Conservation (phyloP, 2,113 vertebrate genomes). For the Rhizomys pruinosus region DNA sequence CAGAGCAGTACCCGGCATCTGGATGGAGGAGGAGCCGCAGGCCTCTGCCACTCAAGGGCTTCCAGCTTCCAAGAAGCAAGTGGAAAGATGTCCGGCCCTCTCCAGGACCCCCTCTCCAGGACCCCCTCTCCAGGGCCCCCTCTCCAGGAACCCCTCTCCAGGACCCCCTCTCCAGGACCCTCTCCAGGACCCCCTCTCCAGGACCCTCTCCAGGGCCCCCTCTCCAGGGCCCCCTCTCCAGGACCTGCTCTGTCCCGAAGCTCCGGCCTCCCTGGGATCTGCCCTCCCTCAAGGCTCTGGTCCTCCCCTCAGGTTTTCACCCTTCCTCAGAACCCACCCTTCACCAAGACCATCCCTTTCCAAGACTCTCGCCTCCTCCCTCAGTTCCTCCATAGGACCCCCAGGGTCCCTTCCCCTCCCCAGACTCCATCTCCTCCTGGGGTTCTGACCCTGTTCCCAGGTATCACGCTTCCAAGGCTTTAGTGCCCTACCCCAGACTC, state of each 20-base stretch:
- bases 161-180: neutral
- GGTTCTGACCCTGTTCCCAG: neutral
- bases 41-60: neutral
- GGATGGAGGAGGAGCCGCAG: accelerated
- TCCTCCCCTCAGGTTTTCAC: neutral
- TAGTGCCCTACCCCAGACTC: neutral
- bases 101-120: neutral
- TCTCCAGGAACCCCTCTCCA: too few species aligned
- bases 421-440: too few species aligned
- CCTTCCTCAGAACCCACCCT: too few species aligned
- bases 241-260: too few species aligned
- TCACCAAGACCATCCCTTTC: too few species aligned
- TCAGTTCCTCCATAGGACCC: too few species aligned
- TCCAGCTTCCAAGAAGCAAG: neutral
- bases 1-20: neutral
- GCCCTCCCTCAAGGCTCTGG: too few species aligned
- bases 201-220: too few species aligned
- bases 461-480: too few species aligned
- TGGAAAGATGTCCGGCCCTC: neutral
- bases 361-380: neutral
- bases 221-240: too few species aligned
- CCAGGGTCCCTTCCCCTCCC: neutral
- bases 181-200: too few species aligned
- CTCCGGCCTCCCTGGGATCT: too few species aligned
- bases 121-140: neutral